A percentile compares a stretch with the other conserved stretches of the same genome.
phyloP scores from a whole-genome alignment of 2,113 vertebrate genomes.

The Anoplopoma fimbria region DNA sequence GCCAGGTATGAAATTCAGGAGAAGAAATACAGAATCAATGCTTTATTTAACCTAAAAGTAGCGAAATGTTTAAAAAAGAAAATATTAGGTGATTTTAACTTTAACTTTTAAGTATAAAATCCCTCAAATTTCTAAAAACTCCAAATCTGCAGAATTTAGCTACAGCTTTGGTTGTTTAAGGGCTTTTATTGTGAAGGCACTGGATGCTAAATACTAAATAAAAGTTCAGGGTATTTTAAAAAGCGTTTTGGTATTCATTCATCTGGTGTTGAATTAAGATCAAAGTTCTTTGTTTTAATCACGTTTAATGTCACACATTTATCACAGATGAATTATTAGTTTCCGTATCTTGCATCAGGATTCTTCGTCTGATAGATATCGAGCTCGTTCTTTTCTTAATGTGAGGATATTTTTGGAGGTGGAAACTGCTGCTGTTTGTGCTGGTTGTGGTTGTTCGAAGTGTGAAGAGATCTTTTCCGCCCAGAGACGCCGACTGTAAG shows the following conservation, averaged over 20 bases:
- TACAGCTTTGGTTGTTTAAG: not conserved
- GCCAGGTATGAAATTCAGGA: no score
- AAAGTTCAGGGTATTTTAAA: not conserved
- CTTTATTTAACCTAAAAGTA: not conserved
- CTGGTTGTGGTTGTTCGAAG: not conserved
- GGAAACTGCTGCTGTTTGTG: not conserved
- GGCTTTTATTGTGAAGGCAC: conserved; percentile 21
- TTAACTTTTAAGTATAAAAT: no score
- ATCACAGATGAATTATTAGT: not conserved
- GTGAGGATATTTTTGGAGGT: conserved; percentile 1
- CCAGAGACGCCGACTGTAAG: not conserved
- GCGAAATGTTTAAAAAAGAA: not conserved
- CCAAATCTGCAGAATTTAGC: no score
- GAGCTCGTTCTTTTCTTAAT: not conserved
- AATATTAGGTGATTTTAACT: no score
- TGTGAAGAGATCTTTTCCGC: conserved; percentile 1
- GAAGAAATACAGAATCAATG: not conserved
- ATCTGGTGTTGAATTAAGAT: not conserved
- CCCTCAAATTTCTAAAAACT: no score
- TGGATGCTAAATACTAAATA: no score
- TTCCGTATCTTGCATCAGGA: conserved; percentile 21
- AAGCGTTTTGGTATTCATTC: not conserved
- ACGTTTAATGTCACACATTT: not conserved
- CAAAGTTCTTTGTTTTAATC: not conserved
- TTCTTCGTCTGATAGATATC: not conserved